Evolutionary conservation across 1,140 invertebrate species (phyloP).

Genomic region (Leptinotarsa lineolata): DNA sequence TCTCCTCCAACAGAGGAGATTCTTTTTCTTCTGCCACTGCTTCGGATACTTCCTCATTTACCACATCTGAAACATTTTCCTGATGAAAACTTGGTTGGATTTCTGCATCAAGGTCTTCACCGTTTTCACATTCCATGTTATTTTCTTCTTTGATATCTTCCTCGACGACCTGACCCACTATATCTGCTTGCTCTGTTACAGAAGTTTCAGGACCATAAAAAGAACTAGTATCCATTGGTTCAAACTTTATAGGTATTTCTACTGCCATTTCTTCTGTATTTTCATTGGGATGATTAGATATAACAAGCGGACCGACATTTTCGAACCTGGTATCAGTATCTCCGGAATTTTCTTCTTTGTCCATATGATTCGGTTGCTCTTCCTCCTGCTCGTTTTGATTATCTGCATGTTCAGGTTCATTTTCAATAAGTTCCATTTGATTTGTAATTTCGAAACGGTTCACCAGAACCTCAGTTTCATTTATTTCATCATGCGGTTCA

Average conservation of each 20-base stretch:
- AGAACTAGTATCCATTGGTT: too few relatives aligned
- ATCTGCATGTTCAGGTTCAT: neutral
- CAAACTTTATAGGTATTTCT: too few relatives aligned
- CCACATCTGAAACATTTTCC: too few relatives aligned
- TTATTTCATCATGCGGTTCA: neutral
- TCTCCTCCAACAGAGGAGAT: neutral
- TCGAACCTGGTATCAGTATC: too few relatives aligned
- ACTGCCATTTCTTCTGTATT: conserved; percentile 4
- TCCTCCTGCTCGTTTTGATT: too few relatives aligned
- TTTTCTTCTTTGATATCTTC: neutral
- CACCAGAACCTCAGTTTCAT: neutral
- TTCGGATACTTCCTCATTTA: neutral
- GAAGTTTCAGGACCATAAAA: too few relatives aligned
- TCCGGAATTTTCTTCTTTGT: too few relatives aligned
- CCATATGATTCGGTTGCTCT: too few relatives aligned
- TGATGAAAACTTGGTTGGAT: too few relatives aligned
- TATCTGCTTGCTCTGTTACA: neutral
- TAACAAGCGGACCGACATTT: too few relatives aligned
- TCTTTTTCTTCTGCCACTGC: neutral
- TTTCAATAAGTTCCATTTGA: neutral
- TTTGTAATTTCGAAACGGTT: neutral
- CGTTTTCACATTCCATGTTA: neutral
- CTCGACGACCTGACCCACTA: neutral
- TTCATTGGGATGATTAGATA: neutral
- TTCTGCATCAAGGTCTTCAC: too few relatives aligned